Percentiles rank a stretch among this genome's conserved stretches.
These are phyloP conservation scores for Ciconia nigra DNA, from an alignment of 2,797 vertebrate species.

Conservation along the genomic window DNA sequence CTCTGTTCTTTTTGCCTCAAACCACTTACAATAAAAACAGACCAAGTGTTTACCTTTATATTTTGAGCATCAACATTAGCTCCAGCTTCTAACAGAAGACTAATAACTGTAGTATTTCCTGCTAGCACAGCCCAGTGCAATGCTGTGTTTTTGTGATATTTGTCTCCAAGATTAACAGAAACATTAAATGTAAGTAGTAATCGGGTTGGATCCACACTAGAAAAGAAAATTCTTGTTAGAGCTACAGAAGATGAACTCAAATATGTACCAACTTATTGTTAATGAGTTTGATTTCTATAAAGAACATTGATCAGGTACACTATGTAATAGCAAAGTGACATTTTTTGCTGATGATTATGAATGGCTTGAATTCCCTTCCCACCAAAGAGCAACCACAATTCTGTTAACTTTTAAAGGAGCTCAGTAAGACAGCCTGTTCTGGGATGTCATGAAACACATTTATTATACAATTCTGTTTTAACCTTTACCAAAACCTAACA, in stretches of 20 bases:
- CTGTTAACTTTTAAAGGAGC: background rate
- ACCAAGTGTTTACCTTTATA: conserved; percentile 86
- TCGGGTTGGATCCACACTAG: conserved; percentile 95
- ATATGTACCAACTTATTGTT: background rate
- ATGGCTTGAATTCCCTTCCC: background rate
- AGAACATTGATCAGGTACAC: background rate
- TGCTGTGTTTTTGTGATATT: conserved; percentile 98
- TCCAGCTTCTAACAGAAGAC: conserved; percentile 93
- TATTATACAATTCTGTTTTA: background rate
- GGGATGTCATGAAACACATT: background rate
- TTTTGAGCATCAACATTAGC: conserved; percentile 97
- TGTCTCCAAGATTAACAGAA: conserved; percentile 97
- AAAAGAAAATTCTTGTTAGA: conserved; percentile 55
- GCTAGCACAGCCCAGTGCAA: conserved; percentile 98
- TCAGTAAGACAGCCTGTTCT: background rate
- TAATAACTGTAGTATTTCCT: conserved; percentile 98
- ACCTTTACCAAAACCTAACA: background rate
- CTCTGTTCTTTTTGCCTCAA: background rate
- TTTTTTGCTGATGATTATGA: background rate
- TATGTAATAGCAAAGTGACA: background rate
- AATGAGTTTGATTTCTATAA: background rate
- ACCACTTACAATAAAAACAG: background rate
- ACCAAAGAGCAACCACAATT: background rate
- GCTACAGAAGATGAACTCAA: conserved; percentile 5
- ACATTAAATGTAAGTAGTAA: conserved; percentile 98